Evolutionary conservation across 2,797 vertebrate genomes (phyloP).

Genomic region (Sphaeramia orbicularis): DNA sequence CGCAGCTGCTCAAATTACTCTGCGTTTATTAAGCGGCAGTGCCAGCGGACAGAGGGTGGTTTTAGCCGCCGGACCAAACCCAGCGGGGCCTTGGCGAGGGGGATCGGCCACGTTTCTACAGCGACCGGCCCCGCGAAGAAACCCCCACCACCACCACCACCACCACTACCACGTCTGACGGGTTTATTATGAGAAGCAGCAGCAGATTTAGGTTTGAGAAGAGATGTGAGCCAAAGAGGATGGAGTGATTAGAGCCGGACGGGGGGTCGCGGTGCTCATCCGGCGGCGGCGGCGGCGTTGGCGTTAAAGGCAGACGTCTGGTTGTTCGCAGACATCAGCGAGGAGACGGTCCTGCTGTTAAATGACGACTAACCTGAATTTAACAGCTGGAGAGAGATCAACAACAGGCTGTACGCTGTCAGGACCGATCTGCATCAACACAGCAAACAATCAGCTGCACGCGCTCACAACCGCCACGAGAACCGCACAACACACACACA

Average conservation of each 20-base stretch:
- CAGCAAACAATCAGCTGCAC: too few relatives aligned
- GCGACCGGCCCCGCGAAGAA: not conserved
- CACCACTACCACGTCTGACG: conserved; percentile 26
- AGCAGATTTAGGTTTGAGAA: conserved; percentile 20
- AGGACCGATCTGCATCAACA: conserved; percentile 18
- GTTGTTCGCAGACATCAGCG: conserved; percentile 20
- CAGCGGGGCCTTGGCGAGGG: conserved; percentile 10
- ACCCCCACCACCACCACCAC: too few relatives aligned
- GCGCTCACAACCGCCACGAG: too few relatives aligned
- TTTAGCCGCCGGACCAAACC: conserved; percentile 35
- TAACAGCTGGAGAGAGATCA: conserved; percentile 44
- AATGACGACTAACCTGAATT: conserved; percentile 30
- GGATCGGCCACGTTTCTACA: conserved; percentile 7
- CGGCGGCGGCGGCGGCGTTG: too few relatives aligned
- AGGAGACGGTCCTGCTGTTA: conserved; percentile 40
- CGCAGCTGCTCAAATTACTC: conserved; percentile 97
- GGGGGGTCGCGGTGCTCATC: too few relatives aligned
- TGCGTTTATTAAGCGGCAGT: conserved; percentile 91
- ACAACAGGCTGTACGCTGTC: conserved; percentile 14
- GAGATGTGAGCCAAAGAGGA: conserved; percentile 30
- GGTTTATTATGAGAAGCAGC: conserved; percentile 36
- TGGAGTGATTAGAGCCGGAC: conserved; percentile 22
- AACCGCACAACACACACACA: too few relatives aligned
- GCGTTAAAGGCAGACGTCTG: too few relatives aligned
- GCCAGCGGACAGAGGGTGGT: conserved; percentile 74